Percentiles rank a stretch among this genome's conserved stretches.
Evolutionary conservation across 30 jellyfish, hydroid and myxozoan species (phyloP).

Genomic region (Cassiopea xamachana): DNA sequence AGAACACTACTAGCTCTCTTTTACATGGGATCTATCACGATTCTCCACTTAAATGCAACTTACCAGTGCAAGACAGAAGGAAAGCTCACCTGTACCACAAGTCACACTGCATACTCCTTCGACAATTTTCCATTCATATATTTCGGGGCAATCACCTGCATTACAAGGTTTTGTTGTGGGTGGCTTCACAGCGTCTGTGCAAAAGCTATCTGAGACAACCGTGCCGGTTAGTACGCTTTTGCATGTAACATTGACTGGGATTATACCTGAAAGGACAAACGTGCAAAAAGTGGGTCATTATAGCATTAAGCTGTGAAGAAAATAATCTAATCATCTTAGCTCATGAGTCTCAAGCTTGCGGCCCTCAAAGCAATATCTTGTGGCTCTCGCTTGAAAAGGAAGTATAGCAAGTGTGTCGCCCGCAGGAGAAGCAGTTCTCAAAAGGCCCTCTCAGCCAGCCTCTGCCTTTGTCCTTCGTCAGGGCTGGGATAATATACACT

Average conservation of each 20-base stretch:
- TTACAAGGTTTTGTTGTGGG: constrained; percentile 56
- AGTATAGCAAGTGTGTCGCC: too few relatives aligned
- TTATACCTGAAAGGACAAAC: constrained; percentile 9
- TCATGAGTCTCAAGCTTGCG: too few relatives aligned
- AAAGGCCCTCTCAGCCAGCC: too few relatives aligned
- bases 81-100: constrained; percentile 85
- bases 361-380: too few relatives aligned
- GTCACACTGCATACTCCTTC: constrained; percentile 81
- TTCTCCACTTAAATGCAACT: neutral
- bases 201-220: constrained; percentile 49
- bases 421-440: too few relatives aligned
- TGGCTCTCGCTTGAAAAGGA: too few relatives aligned
- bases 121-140: constrained; percentile 71
- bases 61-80: neutral
- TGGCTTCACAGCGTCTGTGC: constrained; percentile 53
- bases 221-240: constrained; percentile 16
- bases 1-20: too few relatives aligned
- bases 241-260: constrained; percentile 54
- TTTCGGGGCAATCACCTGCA: constrained; percentile 84
- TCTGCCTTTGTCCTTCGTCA: too few relatives aligned
- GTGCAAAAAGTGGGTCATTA: neutral
- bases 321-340: too few relatives aligned
- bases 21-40: too few relatives aligned
- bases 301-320: neutral
- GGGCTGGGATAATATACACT: too few relatives aligned